Conservation (phyloP, 2,797 vertebrate genomes). For the Meriones psammophilus region DNA sequence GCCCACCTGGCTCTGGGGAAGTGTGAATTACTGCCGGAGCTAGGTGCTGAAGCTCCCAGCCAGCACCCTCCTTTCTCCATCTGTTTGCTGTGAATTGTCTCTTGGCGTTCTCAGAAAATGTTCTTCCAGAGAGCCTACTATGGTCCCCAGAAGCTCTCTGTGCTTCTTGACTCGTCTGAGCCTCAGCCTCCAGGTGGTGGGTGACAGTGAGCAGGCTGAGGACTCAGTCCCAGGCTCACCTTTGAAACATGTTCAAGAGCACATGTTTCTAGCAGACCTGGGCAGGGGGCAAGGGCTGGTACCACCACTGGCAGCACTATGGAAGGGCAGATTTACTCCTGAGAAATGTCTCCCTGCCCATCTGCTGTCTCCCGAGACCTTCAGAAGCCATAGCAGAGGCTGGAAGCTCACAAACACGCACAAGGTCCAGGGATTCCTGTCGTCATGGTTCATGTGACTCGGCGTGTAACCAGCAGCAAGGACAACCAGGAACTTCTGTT, state of each 20-base stretch:
- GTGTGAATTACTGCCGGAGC: constrained; percentile 22
- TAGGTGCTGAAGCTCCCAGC: constrained; percentile 14
- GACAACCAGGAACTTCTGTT: background rate
- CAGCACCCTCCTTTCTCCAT: constrained; percentile 32
- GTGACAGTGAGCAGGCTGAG: background rate
- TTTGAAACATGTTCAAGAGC: background rate
- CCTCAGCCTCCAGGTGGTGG: background rate
- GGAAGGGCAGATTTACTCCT: background rate
- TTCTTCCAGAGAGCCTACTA: constrained; percentile 22
- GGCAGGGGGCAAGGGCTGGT: background rate
- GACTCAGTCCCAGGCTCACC: background rate
- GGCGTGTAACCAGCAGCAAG: rapidly evolving
- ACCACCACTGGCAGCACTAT: background rate
- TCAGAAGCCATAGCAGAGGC: background rate
- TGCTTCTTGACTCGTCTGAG: background rate
- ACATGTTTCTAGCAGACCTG: background rate
- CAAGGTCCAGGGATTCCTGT: background rate
- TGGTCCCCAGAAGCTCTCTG: background rate
- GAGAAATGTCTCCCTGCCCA: background rate
- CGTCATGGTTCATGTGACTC: background rate
- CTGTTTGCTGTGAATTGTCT: constrained; percentile 61
- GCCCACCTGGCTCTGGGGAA: background rate
- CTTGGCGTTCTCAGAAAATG: constrained; percentile 32
- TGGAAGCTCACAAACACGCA: background rate
- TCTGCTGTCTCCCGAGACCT: background rate